Evolutionary conservation across 2,888 invertebrate species (phyloP).

Genomic region (Lasius fuliginosus): DNA sequence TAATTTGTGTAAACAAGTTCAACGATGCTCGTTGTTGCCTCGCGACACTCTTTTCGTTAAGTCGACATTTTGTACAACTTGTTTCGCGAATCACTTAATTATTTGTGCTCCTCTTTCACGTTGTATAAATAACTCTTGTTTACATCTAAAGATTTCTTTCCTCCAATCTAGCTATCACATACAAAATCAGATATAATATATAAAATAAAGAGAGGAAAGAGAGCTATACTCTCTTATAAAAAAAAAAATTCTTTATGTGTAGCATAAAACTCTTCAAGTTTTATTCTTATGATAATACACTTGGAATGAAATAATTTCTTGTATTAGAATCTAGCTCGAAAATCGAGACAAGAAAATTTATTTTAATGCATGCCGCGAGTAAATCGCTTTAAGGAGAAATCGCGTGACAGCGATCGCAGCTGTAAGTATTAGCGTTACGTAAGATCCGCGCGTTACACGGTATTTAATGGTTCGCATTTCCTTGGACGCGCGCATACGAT

Average conservation of each 20-base stretch:
- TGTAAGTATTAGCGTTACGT: slow-evolving; percentile 36
- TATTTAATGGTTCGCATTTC: slow-evolving; percentile 63
- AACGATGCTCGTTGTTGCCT: not conserved
- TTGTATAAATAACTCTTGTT: not conserved
- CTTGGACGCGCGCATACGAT: slow-evolving; percentile 48
- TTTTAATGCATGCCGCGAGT: slow-evolving; percentile 6
- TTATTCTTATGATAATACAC: not conserved
- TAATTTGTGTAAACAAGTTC: slow-evolving; percentile 33
- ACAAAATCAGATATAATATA: not conserved
- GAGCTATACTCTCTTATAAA: no score
- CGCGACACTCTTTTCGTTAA: not conserved
- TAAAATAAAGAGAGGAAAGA: not conserved
- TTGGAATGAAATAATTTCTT: not conserved
- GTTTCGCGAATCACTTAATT: not conserved
- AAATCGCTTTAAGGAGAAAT: slow-evolving; percentile 30
- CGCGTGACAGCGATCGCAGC: slow-evolving; percentile 43
- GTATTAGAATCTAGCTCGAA: not conserved
- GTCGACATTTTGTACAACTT: not conserved
- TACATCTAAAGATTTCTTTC: not conserved
- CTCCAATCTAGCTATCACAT: not conserved
- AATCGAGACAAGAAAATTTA: not conserved
- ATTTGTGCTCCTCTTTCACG: not conserved
- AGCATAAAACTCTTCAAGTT: not conserved
- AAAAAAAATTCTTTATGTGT: not conserved
- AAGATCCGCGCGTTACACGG: slow-evolving; percentile 60